A percentile compares a stretch with the other conserved stretches of the same genome.
Conservation (phyloP, 2,113 vertebrate genomes). For the Natator depressus region DNA sequence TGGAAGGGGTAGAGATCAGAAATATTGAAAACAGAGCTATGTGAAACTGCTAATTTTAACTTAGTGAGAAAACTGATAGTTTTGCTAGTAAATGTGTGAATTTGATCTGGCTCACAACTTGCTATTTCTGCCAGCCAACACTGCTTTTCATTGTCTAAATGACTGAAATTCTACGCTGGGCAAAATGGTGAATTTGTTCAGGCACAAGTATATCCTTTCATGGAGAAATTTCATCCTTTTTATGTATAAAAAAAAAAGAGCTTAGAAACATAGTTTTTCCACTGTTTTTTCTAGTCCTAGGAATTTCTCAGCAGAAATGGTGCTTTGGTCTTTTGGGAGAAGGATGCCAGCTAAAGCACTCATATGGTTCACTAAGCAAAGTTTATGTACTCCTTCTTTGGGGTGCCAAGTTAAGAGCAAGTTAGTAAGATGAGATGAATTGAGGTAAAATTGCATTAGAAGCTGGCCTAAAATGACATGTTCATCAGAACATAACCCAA, state of each 20-base stretch:
- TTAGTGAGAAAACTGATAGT: background rate
- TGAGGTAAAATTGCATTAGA: background rate
- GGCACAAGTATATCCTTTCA: conserved; percentile 1
- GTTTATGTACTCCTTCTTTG: background rate
- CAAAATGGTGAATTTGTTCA: conserved; percentile 45
- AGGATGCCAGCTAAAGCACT: conserved; percentile 40
- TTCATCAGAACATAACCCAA: background rate
- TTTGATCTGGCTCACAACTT: conserved; percentile 3
- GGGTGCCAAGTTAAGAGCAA: conserved; percentile 37
- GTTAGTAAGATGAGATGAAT: background rate
- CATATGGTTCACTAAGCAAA: conserved; percentile 16
- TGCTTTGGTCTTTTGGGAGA: background rate
- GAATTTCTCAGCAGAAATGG: conserved; percentile 22
- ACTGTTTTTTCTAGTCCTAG: conserved; percentile 36
- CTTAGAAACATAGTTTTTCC: background rate
- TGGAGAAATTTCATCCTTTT: conserved; percentile 2
- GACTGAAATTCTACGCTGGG: conserved; percentile 7
- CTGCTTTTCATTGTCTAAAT: background rate
- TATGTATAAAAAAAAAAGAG: conserved; percentile 52
- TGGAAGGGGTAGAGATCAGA: background rate
- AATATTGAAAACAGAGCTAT: conserved; percentile 6
- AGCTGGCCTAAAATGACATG: background rate
- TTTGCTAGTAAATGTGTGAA: conserved; percentile 20
- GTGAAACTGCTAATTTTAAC: background rate
- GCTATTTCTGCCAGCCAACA: conserved; percentile 2